Evolutionary conservation across 2,797 vertebrate species (phyloP).

Genomic region (Amphiprion clarkii): DNA sequence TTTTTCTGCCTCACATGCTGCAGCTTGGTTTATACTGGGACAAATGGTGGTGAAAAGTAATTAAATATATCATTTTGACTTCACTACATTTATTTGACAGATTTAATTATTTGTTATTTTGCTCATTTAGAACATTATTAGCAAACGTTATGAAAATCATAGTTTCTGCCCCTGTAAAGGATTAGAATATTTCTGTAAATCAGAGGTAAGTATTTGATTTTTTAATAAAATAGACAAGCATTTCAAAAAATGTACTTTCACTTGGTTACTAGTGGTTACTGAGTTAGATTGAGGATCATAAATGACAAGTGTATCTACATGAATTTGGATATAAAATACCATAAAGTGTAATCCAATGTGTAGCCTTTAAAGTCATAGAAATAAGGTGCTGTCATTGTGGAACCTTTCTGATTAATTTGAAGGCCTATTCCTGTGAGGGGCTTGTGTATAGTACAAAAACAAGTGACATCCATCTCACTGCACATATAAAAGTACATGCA

Average conservation of each 20-base stretch:
- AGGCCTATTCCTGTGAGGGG: not conserved
- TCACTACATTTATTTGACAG: too few species aligned
- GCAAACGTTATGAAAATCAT: too few species aligned
- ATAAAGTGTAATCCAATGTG: not conserved
- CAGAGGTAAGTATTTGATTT: not conserved
- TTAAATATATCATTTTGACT: too few species aligned
- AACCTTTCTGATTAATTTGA: not conserved
- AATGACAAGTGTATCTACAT: not conserved
- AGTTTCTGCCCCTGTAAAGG: not conserved
- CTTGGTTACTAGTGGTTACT: not conserved
- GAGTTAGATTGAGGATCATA: not conserved
- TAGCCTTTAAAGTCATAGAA: not conserved
- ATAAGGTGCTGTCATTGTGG: not conserved
- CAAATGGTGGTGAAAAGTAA: too few species aligned
- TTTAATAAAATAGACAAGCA: not conserved
- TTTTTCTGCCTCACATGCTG: too few species aligned
- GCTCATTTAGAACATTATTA: too few species aligned
- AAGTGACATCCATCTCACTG: not conserved
- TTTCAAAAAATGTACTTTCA: not conserved
- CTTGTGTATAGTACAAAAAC: slow-evolving; percentile 8
- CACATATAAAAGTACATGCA: not conserved
- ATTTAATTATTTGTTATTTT: too few species aligned
- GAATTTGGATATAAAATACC: not conserved
- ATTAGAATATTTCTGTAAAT: not conserved
- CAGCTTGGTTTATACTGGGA: too few species aligned